A percentile compares a stretch with the other conserved stretches of the same genome.
phyloP scores from a whole-genome alignment of 2,888 invertebrate species.

The Drosophila quinaria region DNA sequence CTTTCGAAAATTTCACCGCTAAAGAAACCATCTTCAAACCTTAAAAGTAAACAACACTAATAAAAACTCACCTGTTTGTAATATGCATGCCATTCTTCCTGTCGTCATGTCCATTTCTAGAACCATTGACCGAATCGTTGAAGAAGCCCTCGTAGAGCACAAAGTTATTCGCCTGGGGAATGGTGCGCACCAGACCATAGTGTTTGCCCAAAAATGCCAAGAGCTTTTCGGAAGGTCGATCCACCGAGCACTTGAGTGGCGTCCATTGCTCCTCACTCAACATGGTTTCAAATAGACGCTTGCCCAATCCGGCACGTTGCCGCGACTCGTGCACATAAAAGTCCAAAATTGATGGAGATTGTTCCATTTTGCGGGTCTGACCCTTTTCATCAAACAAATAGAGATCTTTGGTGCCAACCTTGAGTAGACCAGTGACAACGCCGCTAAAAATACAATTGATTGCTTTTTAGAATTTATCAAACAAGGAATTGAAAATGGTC shows the following conservation, averaged over 20 bases:
- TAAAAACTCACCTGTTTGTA: constrained; percentile 83
- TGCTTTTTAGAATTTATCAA: not conserved
- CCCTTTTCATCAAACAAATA: constrained; percentile 92
- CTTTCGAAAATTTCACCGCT: not conserved
- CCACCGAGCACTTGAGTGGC: constrained; percentile 93
- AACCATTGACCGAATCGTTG: constrained; percentile 65
- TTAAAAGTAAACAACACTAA: no score
- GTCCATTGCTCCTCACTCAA: constrained; percentile 89
- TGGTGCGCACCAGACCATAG: constrained; percentile 88
- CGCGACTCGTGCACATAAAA: constrained; percentile 95
- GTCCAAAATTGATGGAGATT: constrained; percentile 95
- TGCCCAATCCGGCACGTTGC: constrained; percentile 95
- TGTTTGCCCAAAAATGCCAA: constrained; percentile 94
- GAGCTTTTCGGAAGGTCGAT: constrained; percentile 96
- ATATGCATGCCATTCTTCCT: constrained; percentile 79
- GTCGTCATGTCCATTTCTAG: constrained; percentile 51
- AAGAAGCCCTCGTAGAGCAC: constrained; percentile 95
- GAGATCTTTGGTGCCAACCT: constrained; percentile 95
- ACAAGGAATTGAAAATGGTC: not conserved
- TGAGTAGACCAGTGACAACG: constrained; percentile 93
- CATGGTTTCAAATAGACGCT: constrained; percentile 94
- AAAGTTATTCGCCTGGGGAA: constrained; percentile 95
- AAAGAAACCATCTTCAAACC: no score
- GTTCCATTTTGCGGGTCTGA: constrained; percentile 91
- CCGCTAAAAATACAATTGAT: constrained; percentile 86